phyloP scores from a whole-genome alignment of 2,888 invertebrate genomes.

The Eudasyphora cyanicolor region DNA sequence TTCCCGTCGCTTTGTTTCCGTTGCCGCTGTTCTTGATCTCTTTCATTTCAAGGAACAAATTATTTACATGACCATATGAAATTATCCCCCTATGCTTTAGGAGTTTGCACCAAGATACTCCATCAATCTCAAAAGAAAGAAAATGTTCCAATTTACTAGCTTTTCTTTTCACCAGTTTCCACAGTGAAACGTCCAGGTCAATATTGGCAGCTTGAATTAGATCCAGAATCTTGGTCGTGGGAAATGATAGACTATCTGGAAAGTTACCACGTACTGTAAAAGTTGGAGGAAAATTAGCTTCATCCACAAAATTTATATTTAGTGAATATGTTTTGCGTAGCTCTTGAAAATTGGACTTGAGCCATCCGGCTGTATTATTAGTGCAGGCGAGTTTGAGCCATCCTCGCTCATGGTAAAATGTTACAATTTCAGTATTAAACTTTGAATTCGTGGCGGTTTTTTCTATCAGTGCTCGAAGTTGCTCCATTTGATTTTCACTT shows the following conservation, averaged over 20 bases:
- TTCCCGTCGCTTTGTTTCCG: too few species aligned
- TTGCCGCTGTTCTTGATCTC: too few species aligned
- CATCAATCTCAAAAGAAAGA: too few species aligned
- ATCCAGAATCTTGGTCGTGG: background rate
- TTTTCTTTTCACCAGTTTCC: background rate
- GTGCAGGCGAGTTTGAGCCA: background rate
- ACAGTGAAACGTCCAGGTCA: background rate
- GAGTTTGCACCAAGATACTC: too few species aligned
- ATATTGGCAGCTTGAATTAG: background rate
- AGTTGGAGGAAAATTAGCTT: background rate
- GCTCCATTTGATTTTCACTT: background rate
- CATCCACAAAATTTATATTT: background rate
- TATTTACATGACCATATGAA: too few species aligned
- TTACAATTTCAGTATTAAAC: background rate
- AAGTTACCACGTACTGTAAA: background rate
- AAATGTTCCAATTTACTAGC: too few species aligned
- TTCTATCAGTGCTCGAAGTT: too few species aligned
- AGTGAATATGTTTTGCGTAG: background rate
- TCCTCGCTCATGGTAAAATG: background rate
- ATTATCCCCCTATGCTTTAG: too few species aligned
- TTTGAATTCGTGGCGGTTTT: background rate
- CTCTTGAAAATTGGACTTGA: background rate
- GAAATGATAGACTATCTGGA: background rate
- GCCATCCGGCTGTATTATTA: background rate
- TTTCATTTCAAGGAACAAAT: too few species aligned